These are phyloP conservation scores for Rhinichthys osculus DNA, from an alignment of 2,797 vertebrate genomes.

Conservation along the genomic window DNA sequence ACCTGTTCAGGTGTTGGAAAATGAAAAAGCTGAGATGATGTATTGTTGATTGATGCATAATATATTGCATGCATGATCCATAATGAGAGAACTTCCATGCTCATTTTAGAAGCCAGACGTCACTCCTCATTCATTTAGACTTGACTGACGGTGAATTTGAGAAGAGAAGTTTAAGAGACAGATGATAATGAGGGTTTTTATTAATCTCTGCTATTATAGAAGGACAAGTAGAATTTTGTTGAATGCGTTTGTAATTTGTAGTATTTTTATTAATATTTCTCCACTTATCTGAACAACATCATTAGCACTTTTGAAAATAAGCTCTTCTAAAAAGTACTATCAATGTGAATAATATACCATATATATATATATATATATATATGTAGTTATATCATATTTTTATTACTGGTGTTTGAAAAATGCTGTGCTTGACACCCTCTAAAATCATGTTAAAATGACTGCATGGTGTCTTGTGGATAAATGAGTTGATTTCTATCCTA, in stretches of 20 bases:
- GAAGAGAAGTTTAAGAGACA: conserved; percentile 40
- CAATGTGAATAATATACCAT: no score
- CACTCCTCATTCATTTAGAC: conserved; percentile 73
- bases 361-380: no score
- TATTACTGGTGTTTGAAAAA: background rate
- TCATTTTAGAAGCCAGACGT: conserved; percentile 76
- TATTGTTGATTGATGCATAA: conserved; percentile 63
- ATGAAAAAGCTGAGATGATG: conserved; percentile 74
- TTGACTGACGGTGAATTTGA: conserved; percentile 66
- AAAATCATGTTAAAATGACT: background rate
- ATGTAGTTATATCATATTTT: background rate
- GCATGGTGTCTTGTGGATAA: background rate
- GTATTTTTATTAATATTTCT: background rate
- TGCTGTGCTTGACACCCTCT: background rate
- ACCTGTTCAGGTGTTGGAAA: conserved; percentile 8
- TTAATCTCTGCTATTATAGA: background rate
- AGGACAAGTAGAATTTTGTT: background rate
- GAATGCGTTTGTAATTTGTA: background rate
- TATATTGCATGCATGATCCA: conserved; percentile 76
- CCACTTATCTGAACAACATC: background rate
- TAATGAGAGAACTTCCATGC: conserved; percentile 75
- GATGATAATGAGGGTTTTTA: background rate
- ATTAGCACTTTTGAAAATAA: background rate
- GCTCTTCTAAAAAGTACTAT: background rate
- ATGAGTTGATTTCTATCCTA: background rate